Conservation (phyloP, 1,140 invertebrate species). For the Hypothenemus hampei region DNA sequence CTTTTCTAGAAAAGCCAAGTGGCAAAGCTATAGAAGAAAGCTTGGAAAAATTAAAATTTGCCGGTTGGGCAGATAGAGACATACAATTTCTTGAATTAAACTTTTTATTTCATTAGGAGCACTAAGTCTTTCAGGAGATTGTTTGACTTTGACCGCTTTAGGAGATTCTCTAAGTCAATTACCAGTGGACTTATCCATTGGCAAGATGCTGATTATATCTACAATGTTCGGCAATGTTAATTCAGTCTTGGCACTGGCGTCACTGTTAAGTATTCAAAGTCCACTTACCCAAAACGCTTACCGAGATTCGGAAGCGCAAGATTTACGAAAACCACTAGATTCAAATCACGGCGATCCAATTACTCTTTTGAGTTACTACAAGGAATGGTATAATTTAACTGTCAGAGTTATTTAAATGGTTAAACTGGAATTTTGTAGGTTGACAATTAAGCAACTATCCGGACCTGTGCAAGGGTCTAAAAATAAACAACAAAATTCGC, state of each 20-base stretch:
- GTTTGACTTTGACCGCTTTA: conserved; percentile 73
- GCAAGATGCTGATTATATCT: conserved; percentile 94
- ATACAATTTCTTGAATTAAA: neutral
- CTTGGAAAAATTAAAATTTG: conserved; percentile 79
- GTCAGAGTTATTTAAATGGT: neutral
- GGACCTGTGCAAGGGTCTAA: conserved; percentile 23
- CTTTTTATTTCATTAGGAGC: conserved; percentile 52
- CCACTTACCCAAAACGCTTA: conserved; percentile 89
- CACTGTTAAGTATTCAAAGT: conserved; percentile 87
- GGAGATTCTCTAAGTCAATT: conserved; percentile 83
- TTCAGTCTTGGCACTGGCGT: conserved; percentile 85
- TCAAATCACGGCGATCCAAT: conserved; percentile 95
- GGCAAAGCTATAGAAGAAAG: conserved; percentile 81
- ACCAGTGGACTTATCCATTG: conserved; percentile 92
- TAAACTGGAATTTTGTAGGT: conserved; percentile 13
- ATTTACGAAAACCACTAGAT: conserved; percentile 73
- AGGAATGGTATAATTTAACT: conserved; percentile 65
- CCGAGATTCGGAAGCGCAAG: conserved; percentile 70
- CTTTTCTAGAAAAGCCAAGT: conserved; percentile 89
- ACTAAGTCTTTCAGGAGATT: conserved; percentile 67
- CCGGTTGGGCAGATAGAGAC: conserved; percentile 48
- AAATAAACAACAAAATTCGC: conserved; percentile 47
- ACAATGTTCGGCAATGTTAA: conserved; percentile 88
- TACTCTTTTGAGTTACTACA: conserved; percentile 83
- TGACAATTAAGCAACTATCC: conserved; percentile 31